phyloP scores from a whole-genome alignment of 2,113 vertebrate genomes.

The Neogobius melanostomus region DNA sequence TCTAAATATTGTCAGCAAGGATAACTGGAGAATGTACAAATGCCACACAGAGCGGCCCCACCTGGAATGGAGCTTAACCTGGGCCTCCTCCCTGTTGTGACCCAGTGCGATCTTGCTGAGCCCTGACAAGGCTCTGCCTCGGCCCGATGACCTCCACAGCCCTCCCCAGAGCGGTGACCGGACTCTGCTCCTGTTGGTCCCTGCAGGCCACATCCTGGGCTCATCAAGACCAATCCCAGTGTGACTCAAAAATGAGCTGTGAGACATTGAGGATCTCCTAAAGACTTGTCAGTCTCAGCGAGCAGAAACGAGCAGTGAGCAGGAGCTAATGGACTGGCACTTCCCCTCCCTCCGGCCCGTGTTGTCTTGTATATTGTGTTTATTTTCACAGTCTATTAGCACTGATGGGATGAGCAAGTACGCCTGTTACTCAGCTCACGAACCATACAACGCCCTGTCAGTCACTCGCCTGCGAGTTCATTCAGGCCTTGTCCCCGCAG shows the following conservation, averaged over 20 bases:
- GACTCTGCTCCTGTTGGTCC: constrained; percentile 7
- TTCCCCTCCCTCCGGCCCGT: constrained; percentile 10
- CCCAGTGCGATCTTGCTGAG: too few relatives aligned
- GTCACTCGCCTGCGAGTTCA: constrained; percentile 2
- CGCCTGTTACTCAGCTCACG: neutral
- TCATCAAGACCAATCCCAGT: constrained; percentile 15
- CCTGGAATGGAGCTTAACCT: too few relatives aligned
- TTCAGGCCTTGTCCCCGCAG: constrained; percentile 1
- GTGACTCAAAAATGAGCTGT: constrained; percentile 4
- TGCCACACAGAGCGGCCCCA: too few relatives aligned
- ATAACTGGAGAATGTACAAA: too few relatives aligned
- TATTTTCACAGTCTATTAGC: constrained; percentile 20
- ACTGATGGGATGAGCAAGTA: neutral
- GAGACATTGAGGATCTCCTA: neutral
- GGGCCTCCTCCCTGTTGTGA: too few relatives aligned
- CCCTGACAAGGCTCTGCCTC: neutral
- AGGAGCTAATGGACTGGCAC: constrained; percentile 7
- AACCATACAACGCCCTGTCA: neutral
- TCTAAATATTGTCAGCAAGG: too few relatives aligned
- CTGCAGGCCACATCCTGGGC: constrained; percentile 5
- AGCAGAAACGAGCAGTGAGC: constrained; percentile 38
- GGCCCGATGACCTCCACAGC: constrained; percentile 8
- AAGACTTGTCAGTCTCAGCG: constrained; percentile 18
- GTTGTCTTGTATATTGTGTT: constrained; percentile 14
- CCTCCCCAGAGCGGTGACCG: constrained; percentile 5